Conservation (phyloP, 1,140 invertebrate genomes). For the Subanguina moxae region DNA sequence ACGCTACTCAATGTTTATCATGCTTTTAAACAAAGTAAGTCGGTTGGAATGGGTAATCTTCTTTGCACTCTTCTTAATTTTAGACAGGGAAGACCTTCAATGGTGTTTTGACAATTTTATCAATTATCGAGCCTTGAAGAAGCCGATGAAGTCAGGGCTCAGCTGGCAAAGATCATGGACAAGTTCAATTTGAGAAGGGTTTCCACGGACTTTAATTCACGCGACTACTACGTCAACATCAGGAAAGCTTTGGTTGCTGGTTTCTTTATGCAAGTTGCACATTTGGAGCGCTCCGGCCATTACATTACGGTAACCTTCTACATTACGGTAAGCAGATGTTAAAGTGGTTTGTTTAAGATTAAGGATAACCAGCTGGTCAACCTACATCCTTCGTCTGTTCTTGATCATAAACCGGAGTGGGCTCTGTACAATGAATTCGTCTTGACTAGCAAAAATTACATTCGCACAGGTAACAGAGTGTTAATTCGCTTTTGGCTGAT, state of each 20-base stretch:
- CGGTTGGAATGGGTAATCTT: background rate
- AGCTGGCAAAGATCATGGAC: conserved; percentile 80
- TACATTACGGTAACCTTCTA: conserved; percentile 75
- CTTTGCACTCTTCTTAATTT: conserved; percentile 20
- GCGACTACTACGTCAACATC: conserved; percentile 98
- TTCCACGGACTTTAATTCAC: conserved; percentile 95
- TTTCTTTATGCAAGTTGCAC: conserved; percentile 99
- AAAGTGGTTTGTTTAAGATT: conserved; percentile 65
- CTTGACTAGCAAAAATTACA: conserved; percentile 98
- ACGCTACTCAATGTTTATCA: conserved; percentile 90
- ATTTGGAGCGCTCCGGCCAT: conserved; percentile 88
- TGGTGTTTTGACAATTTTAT: conserved; percentile 99
- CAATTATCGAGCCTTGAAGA: conserved; percentile 95
- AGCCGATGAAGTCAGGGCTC: conserved; percentile 79
- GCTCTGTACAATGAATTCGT: conserved; percentile 99
- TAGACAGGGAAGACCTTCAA: conserved; percentile 78
- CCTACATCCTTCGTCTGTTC: conserved; percentile 93
- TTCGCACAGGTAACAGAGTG: conserved; percentile 71
- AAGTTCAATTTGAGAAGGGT: conserved; percentile 79
- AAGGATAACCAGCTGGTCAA: conserved; percentile 99
- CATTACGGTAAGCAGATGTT: too few relatives aligned
- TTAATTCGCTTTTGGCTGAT: too few relatives aligned
- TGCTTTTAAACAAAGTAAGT: conserved; percentile 93
- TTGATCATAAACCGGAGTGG: conserved; percentile 99
- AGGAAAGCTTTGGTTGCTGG: conserved; percentile 93